A percentile compares a stretch with the other conserved stretches of the same genome.
phyloP scores from a whole-genome alignment of 2,113 vertebrate genomes.

The Larimichthys crocea region DNA sequence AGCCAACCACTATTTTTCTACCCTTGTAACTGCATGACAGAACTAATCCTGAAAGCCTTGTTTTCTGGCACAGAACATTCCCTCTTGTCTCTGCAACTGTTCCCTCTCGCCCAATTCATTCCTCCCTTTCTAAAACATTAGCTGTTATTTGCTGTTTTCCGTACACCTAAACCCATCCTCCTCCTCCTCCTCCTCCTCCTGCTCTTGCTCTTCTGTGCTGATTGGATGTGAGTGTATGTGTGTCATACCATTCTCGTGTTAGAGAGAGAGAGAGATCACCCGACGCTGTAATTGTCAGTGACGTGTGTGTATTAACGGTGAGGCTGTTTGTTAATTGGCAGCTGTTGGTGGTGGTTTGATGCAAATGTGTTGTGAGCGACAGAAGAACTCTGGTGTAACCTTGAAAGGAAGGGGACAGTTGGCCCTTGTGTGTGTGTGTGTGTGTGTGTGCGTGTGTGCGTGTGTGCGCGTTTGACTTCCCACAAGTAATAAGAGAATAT shows the following conservation, averaged over 20 bases:
- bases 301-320: slow-evolving; percentile 66
- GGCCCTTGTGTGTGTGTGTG: not conserved
- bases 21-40: slow-evolving; percentile 54
- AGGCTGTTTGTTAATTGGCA: slow-evolving; percentile 75
- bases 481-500: slow-evolving; percentile 61
- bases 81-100: slow-evolving; percentile 32
- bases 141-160: slow-evolving; percentile 35
- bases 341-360: slow-evolving; percentile 72
- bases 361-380: slow-evolving; percentile 69
- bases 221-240: slow-evolving; percentile 2
- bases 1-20: slow-evolving; percentile 59
- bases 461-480: slow-evolving; percentile 26
- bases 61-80: slow-evolving; percentile 66
- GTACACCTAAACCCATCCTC: slow-evolving; percentile 4
- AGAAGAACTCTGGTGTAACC: slow-evolving; percentile 58
- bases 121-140: slow-evolving; percentile 21
- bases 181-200: not conserved
- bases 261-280: slow-evolving; percentile 49
- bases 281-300: slow-evolving; percentile 58
- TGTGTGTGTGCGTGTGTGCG: slow-evolving; percentile 5
- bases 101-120: slow-evolving; percentile 22
- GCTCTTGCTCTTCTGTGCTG: too few species aligned
- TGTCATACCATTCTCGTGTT: slow-evolving; percentile 26
- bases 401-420: slow-evolving; percentile 59
- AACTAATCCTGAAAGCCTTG: slow-evolving; percentile 70